Evolutionary conservation across 2,888 invertebrate species (phyloP), one percentile per base, ranked within the genome.

Genomic region (Melipona beecheii): DNA sequence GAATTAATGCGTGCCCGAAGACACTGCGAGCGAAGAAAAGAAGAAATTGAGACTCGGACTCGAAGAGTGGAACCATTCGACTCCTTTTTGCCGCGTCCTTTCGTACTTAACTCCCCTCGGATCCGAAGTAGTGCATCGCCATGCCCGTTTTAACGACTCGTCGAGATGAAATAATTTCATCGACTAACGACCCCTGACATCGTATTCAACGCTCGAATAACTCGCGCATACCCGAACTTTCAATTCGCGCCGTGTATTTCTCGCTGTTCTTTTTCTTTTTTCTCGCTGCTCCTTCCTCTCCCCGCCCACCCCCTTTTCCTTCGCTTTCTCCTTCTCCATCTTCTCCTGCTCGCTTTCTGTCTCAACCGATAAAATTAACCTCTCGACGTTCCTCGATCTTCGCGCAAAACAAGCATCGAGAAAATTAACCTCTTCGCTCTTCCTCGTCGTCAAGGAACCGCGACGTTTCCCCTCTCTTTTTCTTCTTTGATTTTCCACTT

Each of bases 1-100:
- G 86, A 89, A 89, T 88, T 85, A 88, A 89, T 84, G 79, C 66
- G 85, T 64, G 49, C 65, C 65, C 64, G 43, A 73, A 78, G 75
- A 71, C 75, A 58, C 72, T 54, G 62, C 49, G 72, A 6, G 60
- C 49, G 43, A 43, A 43, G 43, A 9, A 43, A 75, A 68, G 65
- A 69, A 65, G 52, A 24, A 36, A 54, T n/a, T n/a, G 68, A 75
- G 78, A 73, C 65, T 66, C 19, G 60, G 31, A 54, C 69, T 58
- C 72, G 54, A 86, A 85, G 36, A 43, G 87, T 81, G 78, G 79
- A 80, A 78, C 76, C 89, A 68, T 89, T 81, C 83, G 76, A 68
- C 65, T 56, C 49, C 66, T 78, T 74, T 75, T 78, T 71, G 24
- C 31, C 31, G 9, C 66, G 54, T 74, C 69, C 74, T 78, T 76